phyloP scores from a whole-genome alignment of 2,113 vertebrate species.

The Nycticryphes semicollaris region DNA sequence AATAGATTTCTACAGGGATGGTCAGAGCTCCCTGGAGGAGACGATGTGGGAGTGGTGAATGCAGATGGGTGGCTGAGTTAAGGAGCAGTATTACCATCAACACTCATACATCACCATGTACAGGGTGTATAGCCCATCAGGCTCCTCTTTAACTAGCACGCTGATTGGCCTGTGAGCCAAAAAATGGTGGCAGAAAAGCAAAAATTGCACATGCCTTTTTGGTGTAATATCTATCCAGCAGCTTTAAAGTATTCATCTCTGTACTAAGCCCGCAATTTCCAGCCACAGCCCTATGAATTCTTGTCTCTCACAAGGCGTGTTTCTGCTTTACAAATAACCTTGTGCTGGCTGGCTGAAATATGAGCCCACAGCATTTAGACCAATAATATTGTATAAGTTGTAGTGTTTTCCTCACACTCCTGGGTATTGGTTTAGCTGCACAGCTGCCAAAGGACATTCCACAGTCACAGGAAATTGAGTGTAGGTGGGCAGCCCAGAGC shows the following conservation, averaged over 20 bases:
- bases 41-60: neutral
- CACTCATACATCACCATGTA: accelerated
- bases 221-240: neutral
- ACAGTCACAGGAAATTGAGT: constrained; percentile 38
- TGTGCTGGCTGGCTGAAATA: neutral
- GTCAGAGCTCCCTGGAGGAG: neutral
- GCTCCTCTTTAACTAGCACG: neutral
- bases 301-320: neutral
- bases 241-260: neutral
- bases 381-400: neutral
- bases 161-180: neutral
- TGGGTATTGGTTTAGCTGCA: constrained; percentile 4
- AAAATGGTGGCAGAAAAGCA: neutral
- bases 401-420: constrained; percentile 22
- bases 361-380: neutral
- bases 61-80: neutral
- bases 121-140: neutral
- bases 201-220: neutral
- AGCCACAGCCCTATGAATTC: neutral
- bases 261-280: neutral
- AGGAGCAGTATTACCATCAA: neutral
- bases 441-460: constrained; percentile 59
- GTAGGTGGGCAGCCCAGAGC: constrained; percentile 45
- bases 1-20: neutral
- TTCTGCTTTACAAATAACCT: constrained; percentile 20